A percentile compares a stretch with the other conserved stretches of the same genome.
These are phyloP conservation scores for Plebejus argus DNA, from an alignment of 2,888 invertebrate species.

Conservation along the genomic window DNA sequence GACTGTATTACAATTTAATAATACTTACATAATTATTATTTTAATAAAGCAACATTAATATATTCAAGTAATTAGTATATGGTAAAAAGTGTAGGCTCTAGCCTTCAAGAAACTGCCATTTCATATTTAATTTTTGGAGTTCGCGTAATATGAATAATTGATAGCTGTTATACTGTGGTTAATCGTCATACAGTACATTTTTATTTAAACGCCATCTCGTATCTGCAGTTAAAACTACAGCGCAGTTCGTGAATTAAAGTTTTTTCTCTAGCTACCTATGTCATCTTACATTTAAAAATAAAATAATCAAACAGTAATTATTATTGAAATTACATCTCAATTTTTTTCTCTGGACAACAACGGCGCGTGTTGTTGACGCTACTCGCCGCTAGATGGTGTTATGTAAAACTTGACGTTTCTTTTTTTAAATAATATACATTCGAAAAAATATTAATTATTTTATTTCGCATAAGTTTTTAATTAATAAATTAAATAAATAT, in stretches of 20 bases:
- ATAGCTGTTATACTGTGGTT: too few species aligned
- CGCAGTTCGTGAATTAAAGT: background rate
- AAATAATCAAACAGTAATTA: background rate
- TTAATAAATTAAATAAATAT: background rate
- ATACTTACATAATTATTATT: too few species aligned
- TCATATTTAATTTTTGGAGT: too few species aligned
- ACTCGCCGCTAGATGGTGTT: slow-evolving; percentile 53
- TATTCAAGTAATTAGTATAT: too few species aligned
- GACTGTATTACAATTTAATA: too few species aligned
- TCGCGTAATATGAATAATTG: too few species aligned
- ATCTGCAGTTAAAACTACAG: background rate
- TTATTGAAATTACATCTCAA: background rate
- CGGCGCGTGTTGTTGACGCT: slow-evolving; percentile 41
- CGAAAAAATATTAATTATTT: background rate
- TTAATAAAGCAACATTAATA: too few species aligned
- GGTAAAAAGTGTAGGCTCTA: too few species aligned
- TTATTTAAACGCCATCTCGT: slow-evolving; percentile 12
- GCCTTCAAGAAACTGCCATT: too few species aligned
- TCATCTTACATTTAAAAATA: background rate
- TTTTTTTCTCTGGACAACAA: background rate
- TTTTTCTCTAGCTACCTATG: background rate
- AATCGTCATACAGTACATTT: too few species aligned
- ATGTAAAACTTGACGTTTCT: background rate
- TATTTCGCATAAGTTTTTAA: background rate
- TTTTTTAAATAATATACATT: background rate